Percentiles rank a stretch among this genome's conserved stretches.
Evolutionary conservation across 2,113 vertebrate species (phyloP).

Genomic region (Eubucco bourcierii): DNA sequence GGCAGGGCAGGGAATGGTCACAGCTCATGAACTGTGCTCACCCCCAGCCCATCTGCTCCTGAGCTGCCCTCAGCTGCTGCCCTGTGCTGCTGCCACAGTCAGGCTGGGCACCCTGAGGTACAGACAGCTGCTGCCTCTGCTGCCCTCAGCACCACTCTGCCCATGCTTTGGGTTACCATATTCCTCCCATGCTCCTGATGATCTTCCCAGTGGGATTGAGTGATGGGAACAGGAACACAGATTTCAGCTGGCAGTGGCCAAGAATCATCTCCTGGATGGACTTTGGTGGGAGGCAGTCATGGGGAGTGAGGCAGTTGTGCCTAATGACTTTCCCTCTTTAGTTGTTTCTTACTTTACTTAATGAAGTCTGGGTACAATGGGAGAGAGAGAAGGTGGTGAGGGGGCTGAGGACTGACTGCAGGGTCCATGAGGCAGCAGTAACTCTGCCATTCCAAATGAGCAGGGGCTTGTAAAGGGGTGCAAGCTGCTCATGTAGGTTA

Average conservation of each 20-base stretch:
- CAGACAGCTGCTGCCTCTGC: not conserved
- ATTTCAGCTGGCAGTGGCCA: not conserved
- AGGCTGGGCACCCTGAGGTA: no score
- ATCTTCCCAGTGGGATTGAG: no score
- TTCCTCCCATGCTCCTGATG: not conserved
- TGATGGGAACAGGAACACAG: accelerated
- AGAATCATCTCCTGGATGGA: not conserved
- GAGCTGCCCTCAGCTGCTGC: no score
- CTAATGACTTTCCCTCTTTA: not conserved
- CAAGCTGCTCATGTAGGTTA: conserved; percentile 1
- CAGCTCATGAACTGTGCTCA: no score
- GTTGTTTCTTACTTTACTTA: not conserved
- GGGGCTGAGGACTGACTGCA: not conserved
- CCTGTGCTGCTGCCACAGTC: no score
- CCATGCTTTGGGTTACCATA: accelerated
- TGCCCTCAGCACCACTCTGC: not conserved
- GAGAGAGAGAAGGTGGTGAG: not conserved
- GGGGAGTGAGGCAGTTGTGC: not conserved
- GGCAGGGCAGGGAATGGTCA: no score
- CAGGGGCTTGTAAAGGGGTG: conserved; percentile 4
- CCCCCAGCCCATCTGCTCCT: no score
- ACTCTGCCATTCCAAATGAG: not conserved
- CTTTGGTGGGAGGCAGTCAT: no score
- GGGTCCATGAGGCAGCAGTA: not conserved
- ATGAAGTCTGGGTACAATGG: not conserved